phyloP scores from a whole-genome alignment of 1,140 invertebrate genomes.

The Physella acuta region DNA sequence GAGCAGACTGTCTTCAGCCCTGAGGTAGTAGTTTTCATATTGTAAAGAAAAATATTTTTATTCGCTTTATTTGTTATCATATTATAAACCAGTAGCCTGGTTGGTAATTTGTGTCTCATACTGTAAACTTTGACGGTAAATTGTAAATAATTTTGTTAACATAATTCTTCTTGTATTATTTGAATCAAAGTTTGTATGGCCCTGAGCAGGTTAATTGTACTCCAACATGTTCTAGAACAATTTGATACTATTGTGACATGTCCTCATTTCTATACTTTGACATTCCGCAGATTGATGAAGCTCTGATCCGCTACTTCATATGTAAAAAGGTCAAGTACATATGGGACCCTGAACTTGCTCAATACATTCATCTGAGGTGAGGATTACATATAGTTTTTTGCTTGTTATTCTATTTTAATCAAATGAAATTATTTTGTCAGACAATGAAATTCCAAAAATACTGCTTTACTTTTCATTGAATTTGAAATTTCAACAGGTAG shows the following conservation, averaged over 20 bases:
- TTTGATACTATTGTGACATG: too few species aligned
- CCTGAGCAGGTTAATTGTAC: too few species aligned
- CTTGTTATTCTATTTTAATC: neutral
- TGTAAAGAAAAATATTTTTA: neutral
- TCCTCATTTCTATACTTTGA: too few species aligned
- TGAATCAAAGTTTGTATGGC: too few species aligned
- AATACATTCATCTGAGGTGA: conserved; percentile 48
- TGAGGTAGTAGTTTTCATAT: neutral
- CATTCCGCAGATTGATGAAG: conserved; percentile 42
- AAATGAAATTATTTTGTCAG: neutral
- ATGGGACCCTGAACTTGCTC: conserved; percentile 41
- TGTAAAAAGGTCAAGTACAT: conserved; percentile 56
- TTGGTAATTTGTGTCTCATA: neutral
- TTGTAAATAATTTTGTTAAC: neutral
- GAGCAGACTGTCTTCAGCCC: neutral
- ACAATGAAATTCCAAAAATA: neutral
- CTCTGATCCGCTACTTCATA: conserved; percentile 45
- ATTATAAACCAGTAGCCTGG: neutral
- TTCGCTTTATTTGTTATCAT: neutral
- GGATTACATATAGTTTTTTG: neutral
- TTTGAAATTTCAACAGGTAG: neutral
- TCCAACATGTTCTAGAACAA: too few species aligned
- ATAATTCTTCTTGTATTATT: neutral
- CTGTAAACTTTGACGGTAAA: neutral
- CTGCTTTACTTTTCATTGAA: neutral